Evolutionary conservation across 2,888 invertebrate genomes (phyloP).

Genomic region (Torymus tubicola): DNA sequence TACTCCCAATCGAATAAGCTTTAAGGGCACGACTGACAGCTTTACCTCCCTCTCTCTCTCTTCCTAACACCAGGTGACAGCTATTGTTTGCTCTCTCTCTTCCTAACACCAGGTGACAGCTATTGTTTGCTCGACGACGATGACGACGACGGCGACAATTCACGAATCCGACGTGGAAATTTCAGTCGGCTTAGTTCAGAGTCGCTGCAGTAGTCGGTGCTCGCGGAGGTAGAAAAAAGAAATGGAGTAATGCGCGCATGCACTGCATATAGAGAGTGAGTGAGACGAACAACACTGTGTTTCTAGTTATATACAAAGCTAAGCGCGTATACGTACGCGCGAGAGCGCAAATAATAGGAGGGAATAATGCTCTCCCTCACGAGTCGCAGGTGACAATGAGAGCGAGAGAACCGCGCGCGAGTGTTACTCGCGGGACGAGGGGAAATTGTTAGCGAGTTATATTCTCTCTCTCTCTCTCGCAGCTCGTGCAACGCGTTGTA

Average conservation of each 20-base stretch:
- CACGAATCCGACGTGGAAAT: no score
- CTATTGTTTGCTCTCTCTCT: no score
- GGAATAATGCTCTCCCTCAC: slow-evolving; percentile 24
- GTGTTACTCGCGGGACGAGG: slow-evolving; percentile 15
- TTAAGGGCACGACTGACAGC: no score
- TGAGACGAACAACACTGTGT: slow-evolving; percentile 36
- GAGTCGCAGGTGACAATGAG: slow-evolving; percentile 22
- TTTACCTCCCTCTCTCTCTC: no score
- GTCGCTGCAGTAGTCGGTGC: no score
- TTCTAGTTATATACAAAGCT: slow-evolving; percentile 35
- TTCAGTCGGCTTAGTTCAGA: no score
- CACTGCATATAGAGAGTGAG: not conserved
- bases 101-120: no score
- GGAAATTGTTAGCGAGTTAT: slow-evolving; percentile 51
- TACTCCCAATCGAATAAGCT: no score
- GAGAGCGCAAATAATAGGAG: slow-evolving; percentile 38
- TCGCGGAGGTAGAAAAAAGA: not conserved
- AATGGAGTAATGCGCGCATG: not conserved
- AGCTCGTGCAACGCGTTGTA: no score
- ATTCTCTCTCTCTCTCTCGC: not conserved
- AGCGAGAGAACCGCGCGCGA: not conserved
- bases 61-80: no score
- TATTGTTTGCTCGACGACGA: no score
- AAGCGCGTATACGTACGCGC: not conserved
- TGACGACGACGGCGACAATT: no score